Base-by-base conservation (phyloP, 2,797 vertebrate genomes). In the Chanos chanos region DNA sequence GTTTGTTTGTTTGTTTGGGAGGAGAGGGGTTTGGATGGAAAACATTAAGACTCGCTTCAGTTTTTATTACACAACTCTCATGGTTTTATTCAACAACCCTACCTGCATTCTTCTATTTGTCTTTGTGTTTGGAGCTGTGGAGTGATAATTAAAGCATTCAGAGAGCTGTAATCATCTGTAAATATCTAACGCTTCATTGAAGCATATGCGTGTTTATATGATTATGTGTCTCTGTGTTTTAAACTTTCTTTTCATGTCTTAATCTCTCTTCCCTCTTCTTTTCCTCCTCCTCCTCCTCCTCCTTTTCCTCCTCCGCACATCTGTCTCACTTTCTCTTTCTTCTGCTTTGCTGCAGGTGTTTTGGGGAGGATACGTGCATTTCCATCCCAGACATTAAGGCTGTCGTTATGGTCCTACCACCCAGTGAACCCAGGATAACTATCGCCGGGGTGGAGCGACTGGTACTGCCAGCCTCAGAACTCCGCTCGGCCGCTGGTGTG, bases 291-390 rank as follows among this genome's bases (percentile, higher is more conserved):
- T n/a, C n/a, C n/a, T n/a, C n/a, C n/a, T n/a, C n/a, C n/a, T n/a
- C n/a, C n/a, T n/a, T n/a, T n/a, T n/a, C n/a, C n/a, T n/a, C n/a
- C 27, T 4, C 2, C 13, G 1, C 2, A 1, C 10, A 3, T 19
- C 28, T 21, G n/a, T 16, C 18, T 24, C 36, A 27, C 1, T 25
- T n/a, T 24, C 45, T 36, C 21, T 47, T 25, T 34, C 2, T 1
- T 25, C 3, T 19, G 8, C 28, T 10, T 9, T 49, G n/a, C 49
- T 51, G 47, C 86, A 99, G 96, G 84, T 99, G 97, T 89, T 98
- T 96, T 47, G 94, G 94, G 44, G 97, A 98, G 84, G 95, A 99
- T 68, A 87, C 88, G 25, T 98, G 96, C 81, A 93, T 97, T 76
- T 92, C 84, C 73, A 88, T 99, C 76, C 94, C 94, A 7, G 94